Conservation (phyloP, 2,888 invertebrate species). For the Philonicus albiceps region DNA sequence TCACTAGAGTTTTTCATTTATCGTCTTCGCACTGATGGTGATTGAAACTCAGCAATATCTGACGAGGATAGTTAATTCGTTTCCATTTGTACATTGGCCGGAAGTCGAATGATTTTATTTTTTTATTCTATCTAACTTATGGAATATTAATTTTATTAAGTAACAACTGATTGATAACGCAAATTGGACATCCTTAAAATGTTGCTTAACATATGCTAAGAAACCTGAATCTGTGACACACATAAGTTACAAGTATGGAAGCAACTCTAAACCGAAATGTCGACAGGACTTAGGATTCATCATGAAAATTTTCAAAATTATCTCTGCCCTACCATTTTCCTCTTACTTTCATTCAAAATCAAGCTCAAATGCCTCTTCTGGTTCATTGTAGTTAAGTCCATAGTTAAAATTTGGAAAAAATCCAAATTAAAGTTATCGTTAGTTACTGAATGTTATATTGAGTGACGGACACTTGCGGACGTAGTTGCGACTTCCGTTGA, state of each 20-base stretch:
- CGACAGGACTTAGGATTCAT: constrained; percentile 46
- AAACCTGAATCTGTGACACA: neutral
- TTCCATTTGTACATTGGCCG: neutral
- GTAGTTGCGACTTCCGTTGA: constrained; percentile 68
- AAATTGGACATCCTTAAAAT: neutral
- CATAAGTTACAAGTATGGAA: neutral
- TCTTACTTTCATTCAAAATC: neutral
- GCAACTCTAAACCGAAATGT: constrained; percentile 29
- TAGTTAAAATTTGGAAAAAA: neutral
- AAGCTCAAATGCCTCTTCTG: neutral
- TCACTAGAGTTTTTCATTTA: neutral
- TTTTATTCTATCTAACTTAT: constrained; percentile 9
- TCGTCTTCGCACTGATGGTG: neutral
- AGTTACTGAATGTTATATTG: constrained; percentile 75
- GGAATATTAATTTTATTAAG: neutral
- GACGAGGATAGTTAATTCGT: neutral
- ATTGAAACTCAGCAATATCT: neutral
- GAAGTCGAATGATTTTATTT: neutral
- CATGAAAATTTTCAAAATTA: constrained; percentile 31
- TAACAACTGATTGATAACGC: neutral
- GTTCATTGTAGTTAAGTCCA: neutral
- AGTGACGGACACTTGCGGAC: constrained; percentile 81
- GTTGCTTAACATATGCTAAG: neutral
- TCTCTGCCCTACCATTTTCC: constrained; percentile 42
- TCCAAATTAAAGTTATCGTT: constrained; percentile 49